A percentile compares a stretch with the other conserved stretches of the same genome.
Conservation (phyloP, 2,797 vertebrate genomes). For the Danio choprae region DNA sequence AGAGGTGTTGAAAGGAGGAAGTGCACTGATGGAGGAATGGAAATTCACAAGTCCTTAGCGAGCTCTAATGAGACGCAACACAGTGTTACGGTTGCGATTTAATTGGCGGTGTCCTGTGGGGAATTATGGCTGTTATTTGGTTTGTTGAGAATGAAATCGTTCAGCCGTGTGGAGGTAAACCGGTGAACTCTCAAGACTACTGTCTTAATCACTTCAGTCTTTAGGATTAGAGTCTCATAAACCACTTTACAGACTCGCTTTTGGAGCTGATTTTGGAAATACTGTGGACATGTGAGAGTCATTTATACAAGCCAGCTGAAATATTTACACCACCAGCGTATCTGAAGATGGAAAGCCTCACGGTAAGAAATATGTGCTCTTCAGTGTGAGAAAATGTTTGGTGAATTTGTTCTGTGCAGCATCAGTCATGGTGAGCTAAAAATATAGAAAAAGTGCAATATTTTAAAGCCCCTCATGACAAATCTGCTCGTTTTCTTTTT, state of each 20-base stretch:
- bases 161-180: constrained; percentile 43
- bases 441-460: background rate
- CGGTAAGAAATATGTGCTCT: constrained; percentile 49
- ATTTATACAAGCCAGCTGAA: constrained; percentile 1
- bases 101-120: constrained; percentile 53
- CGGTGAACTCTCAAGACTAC: constrained; percentile 1
- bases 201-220: background rate
- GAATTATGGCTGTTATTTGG: constrained; percentile 54
- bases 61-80: constrained; percentile 52
- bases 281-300: constrained; percentile 29
- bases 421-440: background rate
- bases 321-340: constrained; percentile 14
- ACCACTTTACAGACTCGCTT: background rate
- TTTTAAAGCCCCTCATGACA: too few species aligned
- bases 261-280: background rate
- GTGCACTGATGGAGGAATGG: constrained; percentile 24
- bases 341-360: constrained; percentile 55
- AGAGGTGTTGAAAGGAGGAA: constrained; percentile 29
- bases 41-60: constrained; percentile 41
- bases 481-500: background rate
- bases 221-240: background rate
- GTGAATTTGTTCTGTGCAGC: background rate
- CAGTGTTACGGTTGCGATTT: constrained; percentile 55
- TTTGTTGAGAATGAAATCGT: constrained; percentile 43
- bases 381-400: background rate